Conservation (phyloP, 2,113 vertebrate genomes). For the Callipepla californica region DNA sequence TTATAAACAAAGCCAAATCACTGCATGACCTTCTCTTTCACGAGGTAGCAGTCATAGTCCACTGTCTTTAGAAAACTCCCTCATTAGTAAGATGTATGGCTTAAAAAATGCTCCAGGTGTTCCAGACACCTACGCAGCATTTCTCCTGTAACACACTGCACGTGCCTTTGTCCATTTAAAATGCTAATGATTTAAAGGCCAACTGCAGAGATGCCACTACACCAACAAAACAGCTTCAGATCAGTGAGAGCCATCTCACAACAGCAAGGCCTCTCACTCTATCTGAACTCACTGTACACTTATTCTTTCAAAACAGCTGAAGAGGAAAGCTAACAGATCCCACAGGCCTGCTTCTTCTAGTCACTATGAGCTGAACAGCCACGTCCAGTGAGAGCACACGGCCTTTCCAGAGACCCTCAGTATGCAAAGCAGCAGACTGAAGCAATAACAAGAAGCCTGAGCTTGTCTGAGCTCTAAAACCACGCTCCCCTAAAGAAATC, state of each 20-base stretch:
- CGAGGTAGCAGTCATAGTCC: not conserved
- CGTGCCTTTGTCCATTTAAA: not conserved
- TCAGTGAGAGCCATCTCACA: not conserved
- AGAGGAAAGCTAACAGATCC: not conserved
- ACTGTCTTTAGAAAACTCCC: not conserved
- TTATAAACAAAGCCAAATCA: not conserved
- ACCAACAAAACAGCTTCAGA: not conserved
- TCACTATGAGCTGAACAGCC: not conserved
- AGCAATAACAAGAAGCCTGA: not conserved
- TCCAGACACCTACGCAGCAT: not conserved
- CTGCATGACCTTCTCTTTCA: not conserved
- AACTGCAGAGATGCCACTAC: not conserved
- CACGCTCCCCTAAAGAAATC: rapidly evolving
- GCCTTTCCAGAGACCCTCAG: not conserved
- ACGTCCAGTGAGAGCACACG: rapidly evolving
- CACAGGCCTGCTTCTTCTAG: not conserved
- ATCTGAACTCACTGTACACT: not conserved
- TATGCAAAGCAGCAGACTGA: not conserved
- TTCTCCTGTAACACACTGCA: not conserved
- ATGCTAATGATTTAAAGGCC: not conserved
- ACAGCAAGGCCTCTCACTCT: not conserved
- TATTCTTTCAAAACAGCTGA: not conserved
- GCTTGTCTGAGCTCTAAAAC: not conserved
- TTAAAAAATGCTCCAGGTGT: not conserved
- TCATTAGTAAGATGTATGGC: not conserved